Percentiles rank a stretch among this genome's conserved stretches.
Evolutionary conservation across 2,888 invertebrate genomes (phyloP).

Genomic region (Harpagoxenus sublaevis): DNA sequence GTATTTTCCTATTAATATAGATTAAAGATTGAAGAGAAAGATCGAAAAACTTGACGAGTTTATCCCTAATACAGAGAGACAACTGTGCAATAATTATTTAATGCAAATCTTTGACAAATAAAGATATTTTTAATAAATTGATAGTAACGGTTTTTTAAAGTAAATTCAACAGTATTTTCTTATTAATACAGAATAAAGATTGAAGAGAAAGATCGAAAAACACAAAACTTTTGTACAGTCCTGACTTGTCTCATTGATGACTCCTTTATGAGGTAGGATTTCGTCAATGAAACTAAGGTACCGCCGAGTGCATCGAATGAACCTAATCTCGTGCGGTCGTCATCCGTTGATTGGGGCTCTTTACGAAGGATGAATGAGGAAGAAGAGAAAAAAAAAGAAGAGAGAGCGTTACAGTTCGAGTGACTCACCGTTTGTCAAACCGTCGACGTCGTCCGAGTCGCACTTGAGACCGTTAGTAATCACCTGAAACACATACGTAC

Average conservation of each 20-base stretch:
- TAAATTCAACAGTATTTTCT: neutral
- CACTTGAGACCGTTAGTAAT: slow-evolving; percentile 81
- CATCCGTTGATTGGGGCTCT: slow-evolving; percentile 25
- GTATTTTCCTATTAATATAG: neutral
- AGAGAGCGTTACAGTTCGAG: slow-evolving; percentile 25
- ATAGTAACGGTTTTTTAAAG: neutral
- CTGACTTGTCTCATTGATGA: slow-evolving; percentile 5
- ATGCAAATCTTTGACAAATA: neutral
- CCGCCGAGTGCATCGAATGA: slow-evolving; percentile 47
- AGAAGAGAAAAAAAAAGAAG: slow-evolving; percentile 23
- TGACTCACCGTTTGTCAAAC: slow-evolving; percentile 83
- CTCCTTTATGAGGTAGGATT: slow-evolving; percentile 46
- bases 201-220: neutral
- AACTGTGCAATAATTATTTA: neutral
- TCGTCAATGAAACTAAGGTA: slow-evolving; percentile 64
- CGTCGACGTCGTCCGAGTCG: slow-evolving; percentile 80
- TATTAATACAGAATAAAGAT: neutral
- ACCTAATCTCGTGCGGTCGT: slow-evolving; percentile 21
- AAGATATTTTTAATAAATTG: neutral
- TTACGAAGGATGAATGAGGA: slow-evolving; percentile 16
- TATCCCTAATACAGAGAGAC: too few relatives aligned
- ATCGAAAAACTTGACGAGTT: too few relatives aligned
- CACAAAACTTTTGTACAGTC: neutral
- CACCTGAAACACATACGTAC: slow-evolving; percentile 78
- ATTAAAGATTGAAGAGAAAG: neutral